Conservation (phyloP, 2,888 invertebrate species). For the Brenthis ino region DNA sequence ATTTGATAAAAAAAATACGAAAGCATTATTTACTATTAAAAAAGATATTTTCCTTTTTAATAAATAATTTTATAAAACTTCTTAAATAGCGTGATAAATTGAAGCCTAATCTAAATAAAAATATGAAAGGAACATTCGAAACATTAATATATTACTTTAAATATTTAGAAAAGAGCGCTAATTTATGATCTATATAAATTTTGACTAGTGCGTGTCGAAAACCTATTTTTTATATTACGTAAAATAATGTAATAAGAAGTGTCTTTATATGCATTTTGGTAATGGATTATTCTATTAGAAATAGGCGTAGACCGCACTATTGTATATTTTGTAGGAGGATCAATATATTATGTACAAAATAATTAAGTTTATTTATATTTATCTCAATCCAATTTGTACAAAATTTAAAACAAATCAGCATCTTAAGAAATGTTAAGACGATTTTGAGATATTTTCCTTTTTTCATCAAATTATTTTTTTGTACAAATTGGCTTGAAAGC, state of each 20-base stretch:
- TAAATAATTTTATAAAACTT: no score
- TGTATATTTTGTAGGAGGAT: slow-evolving; percentile 48
- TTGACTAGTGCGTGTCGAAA: slow-evolving; percentile 25
- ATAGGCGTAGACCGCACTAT: slow-evolving; percentile 35
- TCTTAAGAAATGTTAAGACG: background rate
- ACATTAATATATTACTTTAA: background rate
- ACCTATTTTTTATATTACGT: slow-evolving; percentile 20
- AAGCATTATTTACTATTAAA: background rate
- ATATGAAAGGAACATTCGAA: no score
- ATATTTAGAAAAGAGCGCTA: background rate
- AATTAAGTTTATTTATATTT: slow-evolving; percentile 69
- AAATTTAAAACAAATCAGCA: background rate
- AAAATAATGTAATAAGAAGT: slow-evolving; percentile 22
- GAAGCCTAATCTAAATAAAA: no score
- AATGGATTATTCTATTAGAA: slow-evolving; percentile 38
- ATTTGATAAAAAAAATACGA: background rate
- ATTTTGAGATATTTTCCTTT: background rate
- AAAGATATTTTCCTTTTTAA: no score
- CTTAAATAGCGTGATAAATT: no score
- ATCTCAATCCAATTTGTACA: slow-evolving; percentile 32
- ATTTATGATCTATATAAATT: background rate
- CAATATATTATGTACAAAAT: slow-evolving; percentile 75
- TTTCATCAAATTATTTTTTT: background rate
- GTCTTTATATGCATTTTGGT: slow-evolving; percentile 37
- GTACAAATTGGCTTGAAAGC: slow-evolving; percentile 7